Evolutionary conservation across 1,140 invertebrate species (phyloP), one percentile per base, ranked within the genome.

Genomic region (Aphaenogaster floridana): DNA sequence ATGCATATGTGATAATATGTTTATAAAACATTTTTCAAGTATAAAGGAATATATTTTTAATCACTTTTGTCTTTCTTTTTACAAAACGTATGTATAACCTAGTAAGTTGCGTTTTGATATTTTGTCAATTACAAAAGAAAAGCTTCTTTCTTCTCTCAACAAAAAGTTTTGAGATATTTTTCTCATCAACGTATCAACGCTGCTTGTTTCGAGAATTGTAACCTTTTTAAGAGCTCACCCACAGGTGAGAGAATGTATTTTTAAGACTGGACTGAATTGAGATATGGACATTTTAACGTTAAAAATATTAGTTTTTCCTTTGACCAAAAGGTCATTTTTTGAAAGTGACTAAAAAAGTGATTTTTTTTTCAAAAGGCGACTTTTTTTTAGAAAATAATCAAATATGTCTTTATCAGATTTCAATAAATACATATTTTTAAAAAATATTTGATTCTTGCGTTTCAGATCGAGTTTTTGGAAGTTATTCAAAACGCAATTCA

Each of bases 21-120:
- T 79, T 52, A 79, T 72, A 78, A 61, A 74, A 74, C 28, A 72
- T 78, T 61, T 64, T 64, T 88, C 48, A 80, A 74, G 66, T 91
- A 88, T 63, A 83, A 90, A 88, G 39, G 48, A 81, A 81, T 39
- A 42, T 54, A 77, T 81, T 17, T 21, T 76, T 83, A 72, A 59
- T 17, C 57, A n/a, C 21, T 68, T 52, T 9, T 83, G 3, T 66
- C 15, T 59, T 42, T 87, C 17, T 77, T 74, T 83, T 83, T 83
- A 88, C 63, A 91, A 81, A 81, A 72, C 88, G 34, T 90, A 83
- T 88, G 45, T 91, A 91, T 76, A 90, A 83, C 54, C 36, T 50
- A 84, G 4, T 48, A 72, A 72, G 36, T 28, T 83, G 61, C 7
- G 17, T 64, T 45, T 85, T 52, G 9, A 57, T 76, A 79, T 15